phyloP scores from a whole-genome alignment of 1,140 invertebrate species.

The Planococcus citri region DNA sequence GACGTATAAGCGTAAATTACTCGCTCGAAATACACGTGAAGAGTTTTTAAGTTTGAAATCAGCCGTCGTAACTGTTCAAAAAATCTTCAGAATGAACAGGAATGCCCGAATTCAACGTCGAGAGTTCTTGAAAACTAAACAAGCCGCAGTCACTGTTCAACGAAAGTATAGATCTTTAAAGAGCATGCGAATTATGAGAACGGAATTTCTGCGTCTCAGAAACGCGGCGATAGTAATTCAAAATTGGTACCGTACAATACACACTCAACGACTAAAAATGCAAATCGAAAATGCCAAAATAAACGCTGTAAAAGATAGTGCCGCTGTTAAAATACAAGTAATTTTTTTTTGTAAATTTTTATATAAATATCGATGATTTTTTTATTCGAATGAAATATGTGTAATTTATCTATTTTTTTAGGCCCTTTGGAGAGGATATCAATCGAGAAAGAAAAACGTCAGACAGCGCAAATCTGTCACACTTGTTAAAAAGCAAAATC shows the following conservation, averaged over 20 bases:
- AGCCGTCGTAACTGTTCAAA: slow-evolving; percentile 44
- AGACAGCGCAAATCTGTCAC: background rate
- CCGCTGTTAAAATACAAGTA: background rate
- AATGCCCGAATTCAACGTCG: slow-evolving; percentile 27
- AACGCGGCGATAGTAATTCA: background rate
- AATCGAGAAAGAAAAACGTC: slow-evolving; percentile 32
- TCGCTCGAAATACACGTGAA: slow-evolving; percentile 30
- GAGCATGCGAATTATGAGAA: background rate
- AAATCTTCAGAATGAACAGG: slow-evolving; percentile 34
- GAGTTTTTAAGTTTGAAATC: slow-evolving; percentile 30
- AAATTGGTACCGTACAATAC: background rate
- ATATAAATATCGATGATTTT: too few relatives aligned
- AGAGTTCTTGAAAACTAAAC: slow-evolving; percentile 28
- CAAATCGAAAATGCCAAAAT: too few relatives aligned
- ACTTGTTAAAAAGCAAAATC: background rate
- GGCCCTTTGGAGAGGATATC: slow-evolving; percentile 48
- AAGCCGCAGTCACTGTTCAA: background rate
- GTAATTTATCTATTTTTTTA: too few relatives aligned
- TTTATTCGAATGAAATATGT: too few relatives aligned
- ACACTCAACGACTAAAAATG: too few relatives aligned
- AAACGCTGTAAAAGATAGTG: background rate
- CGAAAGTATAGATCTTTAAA: background rate
- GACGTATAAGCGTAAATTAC: slow-evolving; percentile 35
- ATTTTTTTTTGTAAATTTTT: too few relatives aligned
- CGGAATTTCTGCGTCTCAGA: slow-evolving; percentile 1